Conservation (phyloP, 1,140 invertebrate genomes). For the Diorhabda sublineata region DNA sequence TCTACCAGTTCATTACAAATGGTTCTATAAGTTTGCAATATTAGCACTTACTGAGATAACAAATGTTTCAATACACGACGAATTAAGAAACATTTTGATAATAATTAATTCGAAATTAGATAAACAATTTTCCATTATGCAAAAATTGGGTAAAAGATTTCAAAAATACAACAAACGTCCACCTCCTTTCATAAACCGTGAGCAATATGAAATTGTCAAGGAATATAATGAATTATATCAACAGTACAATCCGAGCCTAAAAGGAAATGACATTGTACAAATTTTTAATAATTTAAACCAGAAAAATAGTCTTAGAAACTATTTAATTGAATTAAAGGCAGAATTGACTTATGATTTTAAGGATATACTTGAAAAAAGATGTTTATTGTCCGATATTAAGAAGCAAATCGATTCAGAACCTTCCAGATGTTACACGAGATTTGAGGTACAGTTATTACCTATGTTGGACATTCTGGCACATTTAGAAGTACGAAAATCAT, state of each 20-base stretch:
- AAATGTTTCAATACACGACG: conserved; percentile 9
- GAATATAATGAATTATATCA: conserved; percentile 21
- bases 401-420: conserved; percentile 2
- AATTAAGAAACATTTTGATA: conserved; percentile 25
- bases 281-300: conserved; percentile 11
- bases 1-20: conserved; percentile 53
- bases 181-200: conserved; percentile 26
- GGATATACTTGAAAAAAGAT: conserved; percentile 12
- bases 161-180: conserved; percentile 34
- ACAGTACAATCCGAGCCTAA: conserved; percentile 23
- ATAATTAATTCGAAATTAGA: conserved; percentile 32
- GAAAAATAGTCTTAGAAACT: conserved; percentile 14
- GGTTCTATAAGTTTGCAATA: conserved; percentile 53
- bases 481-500: conserved; percentile 7
- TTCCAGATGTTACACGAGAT: background rate
- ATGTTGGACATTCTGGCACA: conserved; percentile 18
- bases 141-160: conserved; percentile 37
- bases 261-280: conserved; percentile 11
- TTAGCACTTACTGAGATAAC: conserved; percentile 39
- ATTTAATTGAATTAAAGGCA: conserved; percentile 23
- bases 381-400: conserved; percentile 11
- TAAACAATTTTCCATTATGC: conserved; percentile 30
- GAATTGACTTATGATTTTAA: conserved; percentile 23
- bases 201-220: conserved; percentile 18
- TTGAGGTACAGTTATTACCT: conserved; percentile 22